These are phyloP conservation scores for Acanthosepion pharaonis DNA, from an alignment of 2,888 invertebrate genomes.

Conservation along the genomic window DNA sequence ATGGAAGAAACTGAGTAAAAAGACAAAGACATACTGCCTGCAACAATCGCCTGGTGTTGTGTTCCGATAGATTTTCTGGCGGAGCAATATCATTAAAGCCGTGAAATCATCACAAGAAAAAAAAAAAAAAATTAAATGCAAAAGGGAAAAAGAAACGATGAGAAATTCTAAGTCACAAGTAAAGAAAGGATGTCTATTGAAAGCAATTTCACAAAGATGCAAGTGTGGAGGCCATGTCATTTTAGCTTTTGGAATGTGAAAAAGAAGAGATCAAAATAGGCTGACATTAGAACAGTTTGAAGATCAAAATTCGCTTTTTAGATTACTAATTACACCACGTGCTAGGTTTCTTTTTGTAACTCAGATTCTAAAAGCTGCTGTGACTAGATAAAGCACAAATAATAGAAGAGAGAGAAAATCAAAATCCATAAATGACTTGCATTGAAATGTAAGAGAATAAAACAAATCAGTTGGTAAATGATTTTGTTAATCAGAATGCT, in stretches of 20 bases:
- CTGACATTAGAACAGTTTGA: not conserved
- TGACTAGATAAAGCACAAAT: not conserved
- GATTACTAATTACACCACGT: not conserved
- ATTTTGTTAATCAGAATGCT: no score
- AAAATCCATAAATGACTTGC: not conserved
- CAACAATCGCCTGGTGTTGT: not conserved
- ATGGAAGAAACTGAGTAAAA: not conserved
- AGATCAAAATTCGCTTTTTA: not conserved
- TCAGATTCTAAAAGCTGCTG: not conserved
- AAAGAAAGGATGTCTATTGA: not conserved
- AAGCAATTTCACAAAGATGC: not conserved
- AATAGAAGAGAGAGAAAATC: not conserved
- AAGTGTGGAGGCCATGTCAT: not conserved
- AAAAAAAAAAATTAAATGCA: not conserved
- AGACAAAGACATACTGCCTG: not conserved
- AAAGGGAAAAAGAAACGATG: not conserved
- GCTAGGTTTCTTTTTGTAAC: not conserved
- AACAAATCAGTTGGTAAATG: no score
- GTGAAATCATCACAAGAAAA: not conserved
- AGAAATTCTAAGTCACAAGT: not conserved
- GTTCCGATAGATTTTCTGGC: not conserved
- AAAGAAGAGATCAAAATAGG: not conserved
- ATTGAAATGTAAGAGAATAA: not conserved
- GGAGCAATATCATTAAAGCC: not conserved
- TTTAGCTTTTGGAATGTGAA: not conserved